phyloP scores from a whole-genome alignment of 2,888 invertebrate genomes.

The Bhutanitis thaidina region DNA sequence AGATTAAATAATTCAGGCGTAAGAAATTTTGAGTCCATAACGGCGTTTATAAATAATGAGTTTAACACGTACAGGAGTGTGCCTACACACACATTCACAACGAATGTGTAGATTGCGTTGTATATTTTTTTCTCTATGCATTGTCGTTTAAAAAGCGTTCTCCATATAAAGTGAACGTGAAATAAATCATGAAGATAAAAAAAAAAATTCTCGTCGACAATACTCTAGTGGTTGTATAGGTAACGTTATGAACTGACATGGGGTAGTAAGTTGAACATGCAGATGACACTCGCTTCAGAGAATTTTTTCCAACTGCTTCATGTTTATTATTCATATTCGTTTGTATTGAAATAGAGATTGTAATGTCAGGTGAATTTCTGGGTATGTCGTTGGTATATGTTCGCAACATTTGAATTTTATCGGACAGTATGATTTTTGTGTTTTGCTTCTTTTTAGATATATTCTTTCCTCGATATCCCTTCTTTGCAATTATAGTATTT shows the following conservation, averaged over 20 bases:
- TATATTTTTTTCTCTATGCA: too few relatives aligned
- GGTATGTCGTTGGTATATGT: too few relatives aligned
- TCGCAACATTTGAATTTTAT: too few relatives aligned
- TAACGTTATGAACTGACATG: constrained; percentile 3
- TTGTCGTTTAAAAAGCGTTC: constrained; percentile 32
- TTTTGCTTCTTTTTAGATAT: too few relatives aligned
- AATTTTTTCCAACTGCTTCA: constrained; percentile 6
- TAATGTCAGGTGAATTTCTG: background rate
- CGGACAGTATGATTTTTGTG: too few relatives aligned
- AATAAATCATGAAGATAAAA: constrained; percentile 58
- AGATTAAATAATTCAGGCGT: constrained; percentile 75
- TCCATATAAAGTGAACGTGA: constrained; percentile 49
- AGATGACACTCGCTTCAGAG: constrained; percentile 4
- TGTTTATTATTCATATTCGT: constrained; percentile 3
- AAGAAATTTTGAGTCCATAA: constrained; percentile 75
- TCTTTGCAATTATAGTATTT: too few relatives aligned
- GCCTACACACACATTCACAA: too few relatives aligned
- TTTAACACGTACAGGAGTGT: constrained; percentile 26
- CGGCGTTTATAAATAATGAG: constrained; percentile 71
- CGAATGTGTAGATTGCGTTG: too few relatives aligned
- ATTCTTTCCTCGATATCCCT: too few relatives aligned
- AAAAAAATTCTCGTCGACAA: constrained; percentile 53
- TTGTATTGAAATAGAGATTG: constrained; percentile 7
- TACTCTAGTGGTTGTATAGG: constrained; percentile 43
- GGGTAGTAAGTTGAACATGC: constrained; percentile 10